A percentile compares a stretch with the other conserved stretches of the same genome.
These are phyloP conservation scores for Pseudomyrmex concolor DNA, from an alignment of 1,140 invertebrate genomes.

Conservation along the genomic window DNA sequence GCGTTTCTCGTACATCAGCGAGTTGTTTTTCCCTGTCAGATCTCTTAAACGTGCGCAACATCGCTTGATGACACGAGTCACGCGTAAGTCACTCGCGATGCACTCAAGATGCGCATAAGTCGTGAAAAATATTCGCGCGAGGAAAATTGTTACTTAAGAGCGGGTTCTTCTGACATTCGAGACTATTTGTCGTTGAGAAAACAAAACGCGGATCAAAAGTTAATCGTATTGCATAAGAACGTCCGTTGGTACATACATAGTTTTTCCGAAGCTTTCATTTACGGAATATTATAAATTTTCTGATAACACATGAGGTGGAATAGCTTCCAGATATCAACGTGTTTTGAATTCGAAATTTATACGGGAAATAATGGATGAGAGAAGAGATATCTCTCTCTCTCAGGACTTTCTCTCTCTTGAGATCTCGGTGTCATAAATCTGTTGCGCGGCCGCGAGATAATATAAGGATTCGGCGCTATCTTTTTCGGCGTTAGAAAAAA, in stretches of 20 bases:
- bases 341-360: conserved; percentile 36
- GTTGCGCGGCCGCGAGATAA: conserved; percentile 6
- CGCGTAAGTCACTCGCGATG: not conserved
- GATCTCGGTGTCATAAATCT: conserved; percentile 17
- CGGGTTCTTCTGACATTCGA: too few species aligned
- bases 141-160: too few species aligned
- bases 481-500: not conserved
- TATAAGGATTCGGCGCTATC: not conserved
- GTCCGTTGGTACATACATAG: not conserved
- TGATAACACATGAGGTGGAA: conserved; percentile 13
- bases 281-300: not conserved
- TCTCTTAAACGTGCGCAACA: conserved; percentile 49
- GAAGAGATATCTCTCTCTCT: not conserved
- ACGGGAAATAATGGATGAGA: conserved; percentile 3
- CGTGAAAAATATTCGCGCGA: not conserved
- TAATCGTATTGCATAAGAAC: not conserved
- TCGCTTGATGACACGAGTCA: conserved; percentile 19
- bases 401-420: not conserved
- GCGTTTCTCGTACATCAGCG: conserved; percentile 30
- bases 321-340: not conserved
- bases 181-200: too few species aligned
- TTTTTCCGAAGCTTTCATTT: not conserved
- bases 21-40: conserved; percentile 29
- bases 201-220: not conserved
- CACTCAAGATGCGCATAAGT: not conserved